Conservation (phyloP, 2,888 invertebrate genomes). For the Micoletzkya japonica region DNA sequence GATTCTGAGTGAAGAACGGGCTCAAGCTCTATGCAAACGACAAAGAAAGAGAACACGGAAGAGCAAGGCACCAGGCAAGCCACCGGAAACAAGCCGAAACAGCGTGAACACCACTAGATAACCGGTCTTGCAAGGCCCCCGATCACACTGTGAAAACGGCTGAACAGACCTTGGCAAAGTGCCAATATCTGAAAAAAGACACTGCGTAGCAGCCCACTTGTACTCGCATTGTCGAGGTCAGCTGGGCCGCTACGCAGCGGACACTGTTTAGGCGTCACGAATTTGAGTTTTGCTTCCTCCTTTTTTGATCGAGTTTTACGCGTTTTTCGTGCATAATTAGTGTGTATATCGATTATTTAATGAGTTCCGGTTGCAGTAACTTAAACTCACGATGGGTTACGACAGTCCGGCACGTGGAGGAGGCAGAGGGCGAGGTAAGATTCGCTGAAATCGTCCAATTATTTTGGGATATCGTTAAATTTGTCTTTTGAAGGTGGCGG, state of each 20-base stretch:
- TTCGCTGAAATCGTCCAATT: too few relatives aligned
- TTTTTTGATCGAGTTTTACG: not conserved
- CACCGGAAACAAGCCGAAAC: too few relatives aligned
- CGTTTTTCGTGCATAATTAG: not conserved
- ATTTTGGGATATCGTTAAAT: too few relatives aligned
- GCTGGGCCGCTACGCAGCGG: not conserved
- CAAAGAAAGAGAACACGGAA: not conserved
- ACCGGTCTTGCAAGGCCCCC: too few relatives aligned
- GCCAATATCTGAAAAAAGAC: not conserved
- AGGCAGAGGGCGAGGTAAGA: constrained; percentile 30
- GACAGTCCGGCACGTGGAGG: constrained; percentile 42
- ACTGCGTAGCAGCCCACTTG: constrained; percentile 3
- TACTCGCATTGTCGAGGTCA: not conserved
- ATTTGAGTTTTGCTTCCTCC: not conserved
- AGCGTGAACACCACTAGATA: too few relatives aligned
- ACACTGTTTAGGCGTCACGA: not conserved
- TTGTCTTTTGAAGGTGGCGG: constrained; percentile 47
- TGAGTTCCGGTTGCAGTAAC: not conserved
- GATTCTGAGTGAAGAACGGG: not conserved
- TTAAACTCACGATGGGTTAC: constrained; percentile 39
- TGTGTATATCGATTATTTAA: constrained; percentile 10
- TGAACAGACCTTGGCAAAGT: constrained; percentile 9
- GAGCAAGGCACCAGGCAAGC: too few relatives aligned
- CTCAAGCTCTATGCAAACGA: not conserved
- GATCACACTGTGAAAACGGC: constrained; percentile 16